Evolutionary conservation across 2,113 vertebrate species (phyloP).

Genomic region (Clinocottus analis): DNA sequence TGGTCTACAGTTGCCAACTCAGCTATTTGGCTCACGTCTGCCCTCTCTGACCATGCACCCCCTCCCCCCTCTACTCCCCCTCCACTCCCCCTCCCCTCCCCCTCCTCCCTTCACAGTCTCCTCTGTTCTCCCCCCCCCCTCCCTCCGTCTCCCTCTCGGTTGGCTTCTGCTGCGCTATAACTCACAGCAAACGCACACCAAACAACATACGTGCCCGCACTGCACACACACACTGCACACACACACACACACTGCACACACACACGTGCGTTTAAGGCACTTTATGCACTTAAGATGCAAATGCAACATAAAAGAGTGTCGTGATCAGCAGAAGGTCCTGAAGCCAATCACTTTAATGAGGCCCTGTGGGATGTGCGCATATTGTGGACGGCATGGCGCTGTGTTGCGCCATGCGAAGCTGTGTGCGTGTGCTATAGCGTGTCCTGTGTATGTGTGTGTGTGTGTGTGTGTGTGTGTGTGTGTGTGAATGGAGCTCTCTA

Average conservation of each 20-base stretch:
- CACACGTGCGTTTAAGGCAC: slow-evolving; percentile 33
- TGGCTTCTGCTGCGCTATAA: slow-evolving; percentile 20
- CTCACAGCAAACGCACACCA: not conserved
- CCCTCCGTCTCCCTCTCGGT: not conserved
- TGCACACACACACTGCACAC: not conserved
- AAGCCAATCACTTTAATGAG: slow-evolving; percentile 71
- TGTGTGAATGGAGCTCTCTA: slow-evolving; percentile 53
- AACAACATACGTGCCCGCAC: not conserved
- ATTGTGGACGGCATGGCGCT: slow-evolving; percentile 28
- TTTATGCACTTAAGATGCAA: slow-evolving; percentile 60
- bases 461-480: slow-evolving; percentile 9
- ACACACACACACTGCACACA: slow-evolving; percentile 4
- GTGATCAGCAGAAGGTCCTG: slow-evolving; percentile 67
- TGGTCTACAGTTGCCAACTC: slow-evolving; percentile 70
- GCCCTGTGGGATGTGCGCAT: slow-evolving; percentile 51
- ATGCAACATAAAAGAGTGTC: slow-evolving; percentile 59
- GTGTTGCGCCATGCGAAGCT: no score
- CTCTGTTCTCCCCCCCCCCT: slow-evolving; percentile 27
- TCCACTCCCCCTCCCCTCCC: not conserved
- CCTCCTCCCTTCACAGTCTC: slow-evolving; percentile 17
- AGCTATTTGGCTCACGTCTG: slow-evolving; percentile 80
- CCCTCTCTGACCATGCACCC: slow-evolving; percentile 75
- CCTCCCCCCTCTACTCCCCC: slow-evolving; percentile 29
- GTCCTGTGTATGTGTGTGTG: not conserved
- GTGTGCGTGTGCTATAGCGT: not conserved